These are phyloP conservation scores for Sus scrofa DNA, from an alignment of 2,113 vertebrate species.

Conservation along the genomic window T2T-Sscrofa CM000820.6:128630501-128631000, in stretches of 20 bases:
- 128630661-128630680: background rate
- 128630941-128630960: too few species aligned
- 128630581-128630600: conserved; percentile 26
- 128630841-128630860: too few species aligned
- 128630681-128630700: background rate
- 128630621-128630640: background rate
- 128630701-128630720: background rate
- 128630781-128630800: conserved; percentile 7
- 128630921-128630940: too few species aligned
- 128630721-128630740: conserved; percentile 14
- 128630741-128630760: conserved; percentile 16
- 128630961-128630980: too few species aligned
- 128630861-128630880: too few species aligned
- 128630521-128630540: background rate
- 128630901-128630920: too few species aligned
- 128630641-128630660: conserved; percentile 7
- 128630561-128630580: background rate
- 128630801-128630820: conserved; percentile 37
- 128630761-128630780: background rate
- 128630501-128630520: background rate
- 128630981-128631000: too few species aligned
- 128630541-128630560: background rate
- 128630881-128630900: too few species aligned
- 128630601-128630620: background rate
- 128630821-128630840: conserved; percentile 4